These are phyloP conservation scores for Gambusia holbrooki DNA, from an alignment of 2,113 vertebrate species.

Conservation along the genomic window DNA sequence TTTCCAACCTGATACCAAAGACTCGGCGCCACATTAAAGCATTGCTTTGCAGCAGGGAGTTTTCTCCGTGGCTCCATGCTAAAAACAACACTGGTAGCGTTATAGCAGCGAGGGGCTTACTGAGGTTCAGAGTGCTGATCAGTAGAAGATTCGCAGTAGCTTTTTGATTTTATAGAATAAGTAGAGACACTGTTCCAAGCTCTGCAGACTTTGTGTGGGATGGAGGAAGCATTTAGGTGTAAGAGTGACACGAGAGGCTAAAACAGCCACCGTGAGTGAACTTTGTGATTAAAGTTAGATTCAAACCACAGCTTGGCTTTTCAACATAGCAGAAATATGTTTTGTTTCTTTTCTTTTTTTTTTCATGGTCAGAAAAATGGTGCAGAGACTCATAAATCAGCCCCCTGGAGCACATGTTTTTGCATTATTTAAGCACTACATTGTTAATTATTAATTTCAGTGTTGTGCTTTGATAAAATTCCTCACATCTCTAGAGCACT, in stretches of 20 bases:
- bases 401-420: conserved; percentile 12
- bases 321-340: conserved; percentile 18
- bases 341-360: too few species aligned
- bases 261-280: conserved; percentile 1
- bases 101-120: conserved; percentile 33
- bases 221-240: not conserved
- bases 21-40: conserved; percentile 62
- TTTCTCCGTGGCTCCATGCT: conserved; percentile 48
- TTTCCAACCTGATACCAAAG: conserved; percentile 54
- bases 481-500: conserved; percentile 31
- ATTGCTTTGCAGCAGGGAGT: conserved; percentile 45
- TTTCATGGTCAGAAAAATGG: conserved; percentile 4
- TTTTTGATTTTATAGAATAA: not conserved
- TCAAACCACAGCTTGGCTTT: conserved; percentile 31
- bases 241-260: not conserved
- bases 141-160: not conserved
- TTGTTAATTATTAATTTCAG: conserved; percentile 59
- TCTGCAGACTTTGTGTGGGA: conserved; percentile 8
- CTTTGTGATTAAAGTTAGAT: conserved; percentile 2
- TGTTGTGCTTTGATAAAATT: conserved; percentile 52
- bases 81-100: conserved; percentile 37
- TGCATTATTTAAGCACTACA: conserved; percentile 59
- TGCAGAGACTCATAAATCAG: conserved; percentile 49
- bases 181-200: conserved; percentile 2
- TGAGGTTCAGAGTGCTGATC: conserved; percentile 37